These are phyloP conservation scores for Takifugu ocellatus DNA, from an alignment of 2,797 vertebrate genomes.

Conservation along the genomic window DNA sequence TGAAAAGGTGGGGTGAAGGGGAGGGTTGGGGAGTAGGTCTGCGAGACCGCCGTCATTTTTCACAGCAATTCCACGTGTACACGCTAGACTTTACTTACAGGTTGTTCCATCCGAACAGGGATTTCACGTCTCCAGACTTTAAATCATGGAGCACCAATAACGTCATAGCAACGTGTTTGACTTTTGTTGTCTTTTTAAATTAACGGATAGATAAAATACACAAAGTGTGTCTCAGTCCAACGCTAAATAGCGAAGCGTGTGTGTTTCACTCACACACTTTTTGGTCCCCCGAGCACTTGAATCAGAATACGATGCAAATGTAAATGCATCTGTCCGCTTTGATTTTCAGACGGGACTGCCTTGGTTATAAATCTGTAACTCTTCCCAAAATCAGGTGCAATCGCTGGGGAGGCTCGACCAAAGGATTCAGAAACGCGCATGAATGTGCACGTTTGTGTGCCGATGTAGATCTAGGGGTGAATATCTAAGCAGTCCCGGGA, in stretches of 20 bases:
- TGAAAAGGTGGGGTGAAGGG: slow-evolving; percentile 61
- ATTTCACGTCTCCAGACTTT: slow-evolving; percentile 7
- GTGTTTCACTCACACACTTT: slow-evolving; percentile 2
- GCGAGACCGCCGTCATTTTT: slow-evolving; percentile 55
- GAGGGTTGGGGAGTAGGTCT: slow-evolving; percentile 46
- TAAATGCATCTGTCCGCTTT: slow-evolving; percentile 58
- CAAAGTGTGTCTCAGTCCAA: neutral
- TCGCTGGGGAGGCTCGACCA: slow-evolving; percentile 24
- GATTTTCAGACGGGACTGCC: slow-evolving; percentile 52
- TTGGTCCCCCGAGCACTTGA: slow-evolving; percentile 10
- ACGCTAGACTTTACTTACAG: neutral
- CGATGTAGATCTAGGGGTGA: slow-evolving; percentile 2
- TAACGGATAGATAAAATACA: neutral
- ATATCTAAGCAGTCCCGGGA: neutral
- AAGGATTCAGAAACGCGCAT: slow-evolving; percentile 11
- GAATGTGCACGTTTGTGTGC: slow-evolving; percentile 4
- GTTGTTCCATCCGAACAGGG: neutral
- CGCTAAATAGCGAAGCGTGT: neutral
- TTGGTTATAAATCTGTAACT: slow-evolving; percentile 58
- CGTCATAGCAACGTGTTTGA: neutral
- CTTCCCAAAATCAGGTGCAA: slow-evolving; percentile 57
- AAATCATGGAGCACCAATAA: neutral
- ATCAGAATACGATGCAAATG: slow-evolving; percentile 37
- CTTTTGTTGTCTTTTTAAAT: neutral
- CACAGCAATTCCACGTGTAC: slow-evolving; percentile 29